phyloP scores from a whole-genome alignment of 2,113 vertebrate species.

The Azemiops feae region DNA sequence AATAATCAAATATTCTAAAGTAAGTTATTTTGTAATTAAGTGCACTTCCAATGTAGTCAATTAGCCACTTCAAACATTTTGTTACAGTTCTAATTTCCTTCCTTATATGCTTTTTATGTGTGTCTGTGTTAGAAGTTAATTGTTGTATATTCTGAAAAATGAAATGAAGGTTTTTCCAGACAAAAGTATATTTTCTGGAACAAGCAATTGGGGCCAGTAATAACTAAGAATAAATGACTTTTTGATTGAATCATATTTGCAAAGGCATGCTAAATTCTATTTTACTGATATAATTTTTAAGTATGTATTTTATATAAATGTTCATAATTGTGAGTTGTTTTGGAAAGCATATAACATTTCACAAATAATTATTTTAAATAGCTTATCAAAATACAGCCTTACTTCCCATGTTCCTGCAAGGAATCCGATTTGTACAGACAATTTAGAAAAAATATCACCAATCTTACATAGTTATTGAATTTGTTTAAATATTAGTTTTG shows the following conservation, averaged over 20 bases:
- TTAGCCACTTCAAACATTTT: background rate
- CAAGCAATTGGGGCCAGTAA: background rate
- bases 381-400: background rate
- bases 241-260: background rate
- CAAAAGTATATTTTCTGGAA: background rate
- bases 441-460: constrained; percentile 1
- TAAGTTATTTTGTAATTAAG: background rate
- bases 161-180: background rate
- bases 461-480: background rate
- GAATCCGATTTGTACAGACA: background rate
- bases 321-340: background rate
- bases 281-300: background rate
- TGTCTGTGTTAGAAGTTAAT: no score
- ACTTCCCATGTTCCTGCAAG: background rate
- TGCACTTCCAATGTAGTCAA: background rate
- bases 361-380: background rate
- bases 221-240: background rate
- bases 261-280: background rate
- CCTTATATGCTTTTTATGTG: background rate
- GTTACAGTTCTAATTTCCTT: background rate
- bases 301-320: background rate
- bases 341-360: background rate
- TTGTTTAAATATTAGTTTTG: background rate
- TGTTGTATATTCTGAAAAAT: background rate
- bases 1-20: background rate